Evolutionary conservation across 2,888 invertebrate genomes (phyloP), one percentile per base, ranked within the genome.

Genomic region (Tuta absoluta): DNA sequence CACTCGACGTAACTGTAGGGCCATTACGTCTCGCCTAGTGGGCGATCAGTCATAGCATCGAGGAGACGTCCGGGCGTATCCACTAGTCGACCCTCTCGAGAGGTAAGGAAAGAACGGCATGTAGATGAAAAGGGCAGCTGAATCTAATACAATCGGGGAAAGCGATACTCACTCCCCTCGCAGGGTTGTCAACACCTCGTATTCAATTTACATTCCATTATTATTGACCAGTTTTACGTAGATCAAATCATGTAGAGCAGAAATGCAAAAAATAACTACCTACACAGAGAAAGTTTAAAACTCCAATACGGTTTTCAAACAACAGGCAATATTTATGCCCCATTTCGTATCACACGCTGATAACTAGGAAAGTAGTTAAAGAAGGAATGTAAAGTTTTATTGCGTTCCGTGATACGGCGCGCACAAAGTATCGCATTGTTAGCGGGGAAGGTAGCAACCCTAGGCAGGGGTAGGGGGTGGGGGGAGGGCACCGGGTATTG

Each of bases 91-190:
- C 81, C 84, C 84, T 82, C 80, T 79, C 77, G 78, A 77, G 76
- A 81, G 79, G 82, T 78, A 81, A 81, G 81, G 75, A 80, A 81
- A 79, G 82, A 84, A 84, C 84, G 89, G 88, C 86, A 91, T 90
- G 91, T 89, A 89, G 89, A 91, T 90, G 90, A 90, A 91, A 91
- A 89, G 91, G 90, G 89, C 91, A 91, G 89, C 89, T 87, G 89
- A 91, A 91, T 90, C 89, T 91, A 91, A 91, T 91, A 91, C 89
- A 91, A 91, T 91, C 88, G 89, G 84, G 85, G 84, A 88, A 89
- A 89, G 83, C 89, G 87, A 90, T 89, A 89, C 87, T 85, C 83
- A 75, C 81, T 84, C 75, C 77, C 69, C 69, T 66, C 66, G 67
- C 78, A 90, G 89, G 90, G 90, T 68, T 91, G 88, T 65, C 82